Evolutionary conservation across 1,140 invertebrate genomes (phyloP), one percentile per base, ranked within the genome.

Genomic region (Drosophila insularis): DNA sequence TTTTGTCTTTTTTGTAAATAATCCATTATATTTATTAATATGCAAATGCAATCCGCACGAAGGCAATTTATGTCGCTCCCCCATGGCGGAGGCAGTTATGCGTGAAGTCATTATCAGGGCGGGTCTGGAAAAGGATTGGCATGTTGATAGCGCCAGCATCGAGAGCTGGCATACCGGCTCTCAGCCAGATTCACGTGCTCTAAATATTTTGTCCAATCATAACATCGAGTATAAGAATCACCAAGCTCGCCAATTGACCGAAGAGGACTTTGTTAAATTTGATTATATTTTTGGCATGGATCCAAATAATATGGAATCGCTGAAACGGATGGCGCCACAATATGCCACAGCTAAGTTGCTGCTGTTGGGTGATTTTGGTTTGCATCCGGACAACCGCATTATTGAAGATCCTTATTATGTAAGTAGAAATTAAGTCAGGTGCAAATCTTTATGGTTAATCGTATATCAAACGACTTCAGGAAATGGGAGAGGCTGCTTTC

Each of bases 271-370:
- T 78, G 82, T 94, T 2, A 92, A 94, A 13, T 98, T 95, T 91
- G 95, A 98, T 86, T 97, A 94, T 81, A 97, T 98, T 68, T 96
- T 98, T 92, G 97, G 96, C 21, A 98, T 98, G 97, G 97, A 98
- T 92, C 93, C 96, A 60, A 93, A 94, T 40, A 98, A 97, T 89
- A 95, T 97, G 84, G 93, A 91, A 1, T 93, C 94, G 39, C 87
- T 98, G 7, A 94, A 94, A 35, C 89, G 90, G 21, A 92, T 94
- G 70, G 94, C 94, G 63, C 95, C 95, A 5, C 91, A 93, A 66
- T 92, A 93, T 71, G 92, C 92, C 64, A 95, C 93, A 79, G 95
- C 97, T 0, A 94, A 95, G 89, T 92, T 98, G 59, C 92, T 95
- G 37, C 82, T 98, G 5, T 93, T 98, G 56, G 97, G 97, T n/a